phyloP scores from a whole-genome alignment of 2,797 vertebrate species.

The Rhinatrema bivittatum region DNA sequence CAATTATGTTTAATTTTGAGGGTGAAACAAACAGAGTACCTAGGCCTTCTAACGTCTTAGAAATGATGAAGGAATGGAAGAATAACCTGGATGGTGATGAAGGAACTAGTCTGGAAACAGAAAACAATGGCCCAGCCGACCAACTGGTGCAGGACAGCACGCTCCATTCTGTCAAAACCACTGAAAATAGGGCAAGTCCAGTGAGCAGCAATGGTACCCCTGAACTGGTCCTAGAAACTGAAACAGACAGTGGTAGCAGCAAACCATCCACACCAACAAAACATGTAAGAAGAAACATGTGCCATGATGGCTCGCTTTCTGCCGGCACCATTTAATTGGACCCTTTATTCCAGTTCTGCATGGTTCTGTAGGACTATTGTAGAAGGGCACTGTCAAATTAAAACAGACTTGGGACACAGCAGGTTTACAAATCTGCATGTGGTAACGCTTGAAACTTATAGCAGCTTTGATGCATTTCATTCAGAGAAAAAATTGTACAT shows the following conservation, averaged over 20 bases:
- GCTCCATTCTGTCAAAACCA: not conserved
- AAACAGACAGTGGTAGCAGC: slow-evolving; percentile 27
- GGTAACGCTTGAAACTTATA: too few relatives aligned
- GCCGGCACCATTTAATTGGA: too few relatives aligned
- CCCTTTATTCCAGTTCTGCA: too few relatives aligned
- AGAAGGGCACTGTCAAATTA: too few relatives aligned
- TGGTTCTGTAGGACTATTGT: too few relatives aligned
- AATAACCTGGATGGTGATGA: slow-evolving; percentile 39
- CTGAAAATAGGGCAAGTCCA: slow-evolving; percentile 9
- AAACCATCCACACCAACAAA: slow-evolving; percentile 27
- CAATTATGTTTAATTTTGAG: slow-evolving; percentile 36
- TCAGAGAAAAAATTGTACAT: too few relatives aligned
- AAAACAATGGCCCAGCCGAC: not conserved
- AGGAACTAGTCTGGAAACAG: slow-evolving; percentile 4
- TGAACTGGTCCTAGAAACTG: slow-evolving; percentile 10
- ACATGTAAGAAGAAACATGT: slow-evolving; percentile 21
- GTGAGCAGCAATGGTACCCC: slow-evolving; percentile 13
- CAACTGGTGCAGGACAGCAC: not conserved
- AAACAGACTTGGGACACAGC: too few relatives aligned
- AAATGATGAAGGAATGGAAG: slow-evolving; percentile 70
- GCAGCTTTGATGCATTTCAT: too few relatives aligned
- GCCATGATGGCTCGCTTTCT: too few relatives aligned
- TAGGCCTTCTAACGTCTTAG: slow-evolving; percentile 66
- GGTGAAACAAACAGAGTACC: slow-evolving; percentile 54
- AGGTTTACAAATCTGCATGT: too few relatives aligned